Base-by-base conservation (phyloP, 2,888 invertebrate genomes). In the Oscheius sp. region DNA sequence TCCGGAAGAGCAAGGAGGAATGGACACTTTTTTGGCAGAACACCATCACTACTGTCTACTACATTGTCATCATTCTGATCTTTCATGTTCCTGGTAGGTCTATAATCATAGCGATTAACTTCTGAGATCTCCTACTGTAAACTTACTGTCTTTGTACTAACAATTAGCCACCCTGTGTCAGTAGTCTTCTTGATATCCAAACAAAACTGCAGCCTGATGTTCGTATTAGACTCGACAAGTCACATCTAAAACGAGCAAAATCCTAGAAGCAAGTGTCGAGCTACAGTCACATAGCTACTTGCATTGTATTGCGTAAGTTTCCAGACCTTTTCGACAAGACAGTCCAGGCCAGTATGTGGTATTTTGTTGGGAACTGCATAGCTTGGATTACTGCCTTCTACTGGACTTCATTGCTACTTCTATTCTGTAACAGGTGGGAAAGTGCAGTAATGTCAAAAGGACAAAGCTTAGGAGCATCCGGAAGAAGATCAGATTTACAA, bases 311-410 rank as follows among this genome's bases (percentile, higher is more conserved):
- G 21, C 21, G 50, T 9, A 50, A 50, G 13, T 9, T 50, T 50
- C 13, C 13, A 53, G 53, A 53, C 11, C 3, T 53, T 21, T 3
- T 53, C 11, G 53, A 53, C 53, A 13, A 13, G 29, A 11, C 29
- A 4, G 29, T 53, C 53, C 53, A 53, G 10, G n/a, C 53, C 13
- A 53, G n/a, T 53, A 13, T 53, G n/a, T 53, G 53, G 53, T 53
- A 53, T 10, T 29, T 53, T 53, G 53, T 53, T 53, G n/a, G 3
- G 3, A 29, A 21, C 4, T 53, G n/a, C 1, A 4, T 53, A 21
- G 53, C 53, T 29, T 53, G 53, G 53, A 53, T 53, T 10, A 21
- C 53, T 53, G 53, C 53, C 53, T 53, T 53, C 53, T 53, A 53
- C 53, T 53, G 53, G 53, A 53, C 53, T 9, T 53, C 53, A 4